Conservation (phyloP, 2,797 vertebrate genomes). For the Leptoclinus maculatus region DNA sequence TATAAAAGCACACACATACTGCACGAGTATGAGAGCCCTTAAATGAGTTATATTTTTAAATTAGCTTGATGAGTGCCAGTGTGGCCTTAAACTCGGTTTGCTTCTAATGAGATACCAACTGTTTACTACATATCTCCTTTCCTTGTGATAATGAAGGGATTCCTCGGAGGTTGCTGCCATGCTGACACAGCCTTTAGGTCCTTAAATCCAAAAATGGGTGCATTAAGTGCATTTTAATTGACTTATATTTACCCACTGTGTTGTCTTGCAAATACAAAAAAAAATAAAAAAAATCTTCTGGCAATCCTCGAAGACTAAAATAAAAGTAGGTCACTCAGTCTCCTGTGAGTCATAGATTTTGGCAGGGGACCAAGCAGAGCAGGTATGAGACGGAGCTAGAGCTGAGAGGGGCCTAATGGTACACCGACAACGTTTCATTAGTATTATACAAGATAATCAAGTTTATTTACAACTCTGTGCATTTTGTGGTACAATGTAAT, state of each 20-base stretch:
- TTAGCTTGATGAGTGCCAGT: constrained; percentile 60
- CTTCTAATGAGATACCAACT: constrained; percentile 73
- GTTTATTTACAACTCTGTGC: constrained; percentile 36
- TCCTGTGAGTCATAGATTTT: constrained; percentile 85
- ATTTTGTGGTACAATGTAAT: constrained; percentile 39
- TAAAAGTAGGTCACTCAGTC: constrained; percentile 86
- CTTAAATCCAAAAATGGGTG: constrained; percentile 71
- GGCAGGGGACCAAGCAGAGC: constrained; percentile 81
- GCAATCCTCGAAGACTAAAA: constrained; percentile 81
- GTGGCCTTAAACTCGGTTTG: constrained; percentile 70
- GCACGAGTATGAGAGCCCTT: constrained; percentile 55
- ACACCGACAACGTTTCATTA: constrained; percentile 59
- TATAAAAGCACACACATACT: constrained; percentile 52
- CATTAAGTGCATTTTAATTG: constrained; percentile 79
- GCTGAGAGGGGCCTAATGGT: constrained; percentile 59
- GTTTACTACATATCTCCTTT: constrained; percentile 63
- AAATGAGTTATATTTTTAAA: constrained; percentile 72
- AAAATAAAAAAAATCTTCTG: constrained; percentile 66
- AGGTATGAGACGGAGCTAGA: constrained; percentile 76
- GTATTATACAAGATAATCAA: constrained; percentile 47
- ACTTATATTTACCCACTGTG: constrained; percentile 79
- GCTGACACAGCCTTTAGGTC: constrained; percentile 78
- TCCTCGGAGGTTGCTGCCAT: constrained; percentile 67
- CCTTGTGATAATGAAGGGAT: constrained; percentile 70
- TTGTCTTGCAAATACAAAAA: constrained; percentile 72